Evolutionary conservation across 2,888 invertebrate species (phyloP).

Genomic region (Glaucopsyche alexis): DNA sequence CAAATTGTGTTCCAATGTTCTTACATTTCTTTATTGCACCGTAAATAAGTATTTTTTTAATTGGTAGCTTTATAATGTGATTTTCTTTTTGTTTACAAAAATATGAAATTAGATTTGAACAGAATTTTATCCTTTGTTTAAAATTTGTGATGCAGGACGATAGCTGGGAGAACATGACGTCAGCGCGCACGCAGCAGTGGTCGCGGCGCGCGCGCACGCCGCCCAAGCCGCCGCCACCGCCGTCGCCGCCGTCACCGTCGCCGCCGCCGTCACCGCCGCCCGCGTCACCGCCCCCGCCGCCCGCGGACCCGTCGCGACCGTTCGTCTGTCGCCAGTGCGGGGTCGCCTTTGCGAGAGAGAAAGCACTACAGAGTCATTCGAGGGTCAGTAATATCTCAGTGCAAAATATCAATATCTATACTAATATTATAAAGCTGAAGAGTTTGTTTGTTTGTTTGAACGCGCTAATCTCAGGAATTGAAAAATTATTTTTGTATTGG

Average conservation of each 20-base stretch:
- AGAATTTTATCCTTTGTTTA: not conserved
- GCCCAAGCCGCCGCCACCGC: constrained; percentile 47
- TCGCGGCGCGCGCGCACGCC: constrained; percentile 58
- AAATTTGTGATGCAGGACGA: constrained; percentile 52
- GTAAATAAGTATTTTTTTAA: no score
- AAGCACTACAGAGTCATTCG: constrained; percentile 88
- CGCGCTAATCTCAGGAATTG: no score
- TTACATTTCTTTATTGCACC: no score
- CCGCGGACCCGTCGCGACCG: constrained; percentile 84
- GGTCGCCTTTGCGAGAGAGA: constrained; percentile 89
- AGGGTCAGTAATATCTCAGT: constrained; percentile 59
- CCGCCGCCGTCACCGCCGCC: constrained; percentile 43
- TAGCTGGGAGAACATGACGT: constrained; percentile 74
- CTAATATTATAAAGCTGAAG: no score
- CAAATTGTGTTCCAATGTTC: no score
- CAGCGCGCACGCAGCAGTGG: constrained; percentile 78
- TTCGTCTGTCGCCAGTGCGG: constrained; percentile 86
- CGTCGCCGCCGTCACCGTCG: constrained; percentile 42
- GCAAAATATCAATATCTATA: not conserved
- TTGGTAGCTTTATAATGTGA: no score
- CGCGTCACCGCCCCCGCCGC: constrained; percentile 55
- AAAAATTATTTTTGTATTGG: no score
- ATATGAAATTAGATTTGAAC: no score
- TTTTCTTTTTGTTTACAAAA: no score
- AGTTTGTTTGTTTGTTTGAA: no score